Conservation (phyloP, 2,888 invertebrate species). For the Drosophila melanosoma region DNA sequence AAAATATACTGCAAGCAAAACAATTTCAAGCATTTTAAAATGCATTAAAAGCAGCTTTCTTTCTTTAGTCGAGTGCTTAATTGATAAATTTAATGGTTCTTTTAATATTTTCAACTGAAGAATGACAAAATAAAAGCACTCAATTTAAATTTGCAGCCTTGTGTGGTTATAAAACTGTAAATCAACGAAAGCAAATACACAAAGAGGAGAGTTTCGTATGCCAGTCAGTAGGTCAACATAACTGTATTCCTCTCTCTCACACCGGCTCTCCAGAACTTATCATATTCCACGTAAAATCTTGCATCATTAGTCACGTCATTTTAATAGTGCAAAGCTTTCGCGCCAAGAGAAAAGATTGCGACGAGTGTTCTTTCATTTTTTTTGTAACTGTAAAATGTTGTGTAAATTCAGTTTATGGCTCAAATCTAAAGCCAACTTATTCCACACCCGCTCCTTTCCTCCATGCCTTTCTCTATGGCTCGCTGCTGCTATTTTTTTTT, state of each 20-base stretch:
- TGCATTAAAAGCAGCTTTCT: background rate
- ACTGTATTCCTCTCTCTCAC: slow-evolving; percentile 6
- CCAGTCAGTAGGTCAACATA: slow-evolving; percentile 34
- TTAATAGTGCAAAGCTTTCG: background rate
- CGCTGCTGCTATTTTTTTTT: slow-evolving; percentile 1
- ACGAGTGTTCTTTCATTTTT: background rate
- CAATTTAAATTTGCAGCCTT: background rate
- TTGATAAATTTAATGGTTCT: background rate
- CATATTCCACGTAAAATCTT: slow-evolving; percentile 6
- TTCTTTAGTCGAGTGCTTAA: background rate
- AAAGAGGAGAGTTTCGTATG: slow-evolving; percentile 1
- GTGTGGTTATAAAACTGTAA: background rate
- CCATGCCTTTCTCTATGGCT: background rate
- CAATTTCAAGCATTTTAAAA: background rate
- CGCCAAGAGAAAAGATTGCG: slow-evolving; percentile 1
- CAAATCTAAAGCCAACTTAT: slow-evolving; percentile 32
- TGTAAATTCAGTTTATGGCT: slow-evolving; percentile 52
- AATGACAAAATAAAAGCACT: background rate
- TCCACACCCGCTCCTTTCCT: background rate
- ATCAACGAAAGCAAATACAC: background rate
- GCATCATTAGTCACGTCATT: slow-evolving; percentile 25
- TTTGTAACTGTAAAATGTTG: slow-evolving; percentile 49
- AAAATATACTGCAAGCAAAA: background rate
- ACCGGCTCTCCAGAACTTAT: slow-evolving; percentile 8
- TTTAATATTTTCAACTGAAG: background rate